Percentiles rank a stretch among this genome's conserved stretches.
phyloP scores from a whole-genome alignment of 2,113 vertebrate species.

The Zosterops borbonicus region DNA sequence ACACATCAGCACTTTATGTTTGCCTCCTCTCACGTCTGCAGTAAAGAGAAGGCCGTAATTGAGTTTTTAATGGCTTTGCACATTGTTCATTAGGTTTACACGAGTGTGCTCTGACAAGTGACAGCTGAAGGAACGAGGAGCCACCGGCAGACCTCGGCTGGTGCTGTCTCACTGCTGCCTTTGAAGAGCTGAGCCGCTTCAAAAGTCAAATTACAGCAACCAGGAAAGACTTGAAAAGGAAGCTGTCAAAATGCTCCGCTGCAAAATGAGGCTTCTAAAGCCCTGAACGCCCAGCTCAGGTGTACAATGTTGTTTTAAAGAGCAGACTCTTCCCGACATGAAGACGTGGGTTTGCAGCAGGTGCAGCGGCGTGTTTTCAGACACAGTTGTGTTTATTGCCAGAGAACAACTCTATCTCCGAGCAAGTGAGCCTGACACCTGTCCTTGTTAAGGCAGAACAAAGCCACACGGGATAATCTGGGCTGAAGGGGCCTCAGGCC shows the following conservation, averaged over 20 bases:
- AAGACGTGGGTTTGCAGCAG: background rate
- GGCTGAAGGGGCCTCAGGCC: background rate
- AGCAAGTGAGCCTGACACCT: background rate
- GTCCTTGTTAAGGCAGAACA: background rate
- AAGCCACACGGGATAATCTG: rapidly evolving
- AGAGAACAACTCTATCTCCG: background rate
- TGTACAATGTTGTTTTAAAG: background rate
- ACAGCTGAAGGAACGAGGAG: conserved; percentile 65
- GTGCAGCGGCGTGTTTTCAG: rapidly evolving
- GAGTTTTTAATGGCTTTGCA: conserved; percentile 89
- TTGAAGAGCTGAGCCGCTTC: background rate
- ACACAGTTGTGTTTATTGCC: background rate
- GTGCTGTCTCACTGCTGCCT: conserved; percentile 3
- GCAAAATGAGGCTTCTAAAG: background rate
- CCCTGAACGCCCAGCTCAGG: background rate
- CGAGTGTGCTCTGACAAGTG: conserved; percentile 59
- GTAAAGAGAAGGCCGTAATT: conserved; percentile 80
- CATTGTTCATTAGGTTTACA: conserved; percentile 82
- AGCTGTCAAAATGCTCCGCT: background rate
- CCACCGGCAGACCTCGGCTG: conserved; percentile 15
- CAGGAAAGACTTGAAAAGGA: background rate
- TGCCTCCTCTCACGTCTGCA: conserved; percentile 77
- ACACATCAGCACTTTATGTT: conserved; percentile 84
- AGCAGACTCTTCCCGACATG: background rate
- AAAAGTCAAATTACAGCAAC: conserved; percentile 18